Evolutionary conservation across 2,113 vertebrate species (phyloP).

Genomic region (Channa argus): DNA sequence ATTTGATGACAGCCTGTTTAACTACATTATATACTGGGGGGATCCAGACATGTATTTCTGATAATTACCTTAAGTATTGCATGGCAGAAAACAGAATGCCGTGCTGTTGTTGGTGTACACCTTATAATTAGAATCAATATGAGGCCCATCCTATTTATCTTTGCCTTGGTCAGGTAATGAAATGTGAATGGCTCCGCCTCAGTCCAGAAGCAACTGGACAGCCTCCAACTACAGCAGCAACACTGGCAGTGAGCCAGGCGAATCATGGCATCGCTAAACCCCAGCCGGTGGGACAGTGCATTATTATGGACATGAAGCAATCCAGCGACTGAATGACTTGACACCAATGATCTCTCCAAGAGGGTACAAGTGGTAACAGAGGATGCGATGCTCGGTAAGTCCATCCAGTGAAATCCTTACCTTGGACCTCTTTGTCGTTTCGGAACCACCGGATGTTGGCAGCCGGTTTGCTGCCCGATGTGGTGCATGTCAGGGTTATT

Average conservation of each 20-base stretch:
- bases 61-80: conserved; percentile 4
- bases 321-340: conserved; percentile 36
- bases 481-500: conserved; percentile 94
- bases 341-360: conserved; percentile 44
- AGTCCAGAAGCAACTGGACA: conserved; percentile 47
- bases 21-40: neutral
- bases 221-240: conserved; percentile 44
- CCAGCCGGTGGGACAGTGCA: conserved; percentile 31
- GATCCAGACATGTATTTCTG: neutral
- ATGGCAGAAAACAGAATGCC: conserved; percentile 15
- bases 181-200: conserved; percentile 17
- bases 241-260: conserved; percentile 44
- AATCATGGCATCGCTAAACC: conserved; percentile 18
- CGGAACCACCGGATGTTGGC: conserved; percentile 97
- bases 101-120: conserved; percentile 8
- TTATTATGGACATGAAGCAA: conserved; percentile 44
- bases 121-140: conserved; percentile 43
- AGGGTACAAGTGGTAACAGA: conserved; percentile 27
- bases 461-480: conserved; percentile 95
- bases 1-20: too few relatives aligned
- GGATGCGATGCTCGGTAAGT: conserved; percentile 35
- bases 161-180: conserved; percentile 36
- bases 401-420: conserved; percentile 75
- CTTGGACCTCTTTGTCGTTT: conserved; percentile 97
- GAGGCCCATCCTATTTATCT: conserved; percentile 18